Evolutionary conservation across 2,797 vertebrate genomes (phyloP), one percentile per base, ranked within the genome.

Genomic region (Alfaro cultratus): DNA sequence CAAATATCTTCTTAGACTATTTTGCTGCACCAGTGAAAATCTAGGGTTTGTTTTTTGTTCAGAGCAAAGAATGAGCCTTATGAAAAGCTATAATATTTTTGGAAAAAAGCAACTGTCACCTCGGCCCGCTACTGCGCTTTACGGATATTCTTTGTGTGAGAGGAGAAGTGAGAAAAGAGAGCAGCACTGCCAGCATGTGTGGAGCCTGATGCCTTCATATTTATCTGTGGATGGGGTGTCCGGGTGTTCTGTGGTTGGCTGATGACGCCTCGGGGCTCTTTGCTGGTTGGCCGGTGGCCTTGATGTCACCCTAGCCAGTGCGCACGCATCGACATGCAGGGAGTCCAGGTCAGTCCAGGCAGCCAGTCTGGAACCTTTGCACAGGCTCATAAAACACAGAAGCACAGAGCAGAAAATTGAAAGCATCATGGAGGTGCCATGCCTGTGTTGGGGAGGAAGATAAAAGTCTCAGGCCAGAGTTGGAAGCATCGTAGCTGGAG

Each of bases 391-490:
- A 96, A 96, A 97, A 93, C 95, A 96, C 93, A 92, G 92, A 91
- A 86, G 94, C 92, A 88, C 92, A 92, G 94, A 96, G 96, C 95
- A 96, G 96, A 95, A 97, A 96, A 96, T 96, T 95, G 95, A 96
- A 96, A 95, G 95, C 95, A 93, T 96, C 95, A 91, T 87, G 93
- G 93, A 94, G 93, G 94, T 95, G 94, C 96, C 93, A 93, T 93
- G 94, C 90, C 95, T 81, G 75, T 93, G 93, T 94, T 92, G 92
- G 90, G 88, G 80, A 94, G 93, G 91, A 92, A 94, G 94, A 96
- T 94, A 92, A 94, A 96, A 95, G 93, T 91, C 88, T 85, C 87
- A 47, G 77, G 89, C 86, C 91, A 88, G 93, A 92, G 91, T 91
- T 92, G 87, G 89, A 87, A 93, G 86, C 87, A 87, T 90, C 83